phyloP scores from a whole-genome alignment of 2,113 vertebrate species.

The Gasterosteus nipponicus region DNA sequence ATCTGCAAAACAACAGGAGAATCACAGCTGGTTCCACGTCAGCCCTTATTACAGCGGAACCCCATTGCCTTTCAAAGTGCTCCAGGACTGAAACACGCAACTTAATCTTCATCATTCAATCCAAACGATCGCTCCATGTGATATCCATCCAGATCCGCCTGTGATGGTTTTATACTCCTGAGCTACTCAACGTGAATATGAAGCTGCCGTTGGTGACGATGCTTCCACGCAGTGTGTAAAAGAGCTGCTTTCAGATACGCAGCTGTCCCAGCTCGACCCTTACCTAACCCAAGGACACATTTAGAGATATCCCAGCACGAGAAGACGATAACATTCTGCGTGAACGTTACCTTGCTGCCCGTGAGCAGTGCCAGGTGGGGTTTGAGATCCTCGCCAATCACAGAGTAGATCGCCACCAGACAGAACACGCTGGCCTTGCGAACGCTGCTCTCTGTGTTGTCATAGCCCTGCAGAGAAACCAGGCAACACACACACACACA shows the following conservation, averaged over 20 bases:
- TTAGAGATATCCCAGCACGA: conserved; percentile 45
- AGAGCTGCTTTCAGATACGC: neutral
- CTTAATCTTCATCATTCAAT: neutral
- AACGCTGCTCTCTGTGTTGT: conserved; percentile 98
- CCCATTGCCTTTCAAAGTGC: no score
- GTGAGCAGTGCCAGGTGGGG: conserved; percentile 98
- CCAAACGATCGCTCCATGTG: neutral
- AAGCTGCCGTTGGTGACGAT: no score
- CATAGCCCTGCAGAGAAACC: conserved; percentile 89
- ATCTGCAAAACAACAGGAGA: conserved; percentile 68
- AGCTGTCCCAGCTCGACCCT: neutral
- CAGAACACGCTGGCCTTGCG: conserved; percentile 99
- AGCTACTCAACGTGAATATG: neutral
- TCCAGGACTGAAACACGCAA: neutral
- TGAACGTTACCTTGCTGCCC: conserved; percentile 83
- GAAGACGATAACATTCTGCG: conserved; percentile 59
- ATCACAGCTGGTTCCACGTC: neutral
- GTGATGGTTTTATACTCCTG: no score
- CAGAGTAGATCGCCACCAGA: conserved; percentile 97
- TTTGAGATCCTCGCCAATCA: conserved; percentile 98
- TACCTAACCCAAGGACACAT: conserved; percentile 55
- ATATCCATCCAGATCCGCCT: neutral
- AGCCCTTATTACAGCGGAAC: neutral
- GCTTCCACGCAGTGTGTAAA: neutral
- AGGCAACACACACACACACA: conserved; percentile 42